Evolutionary conservation across 2,113 vertebrate species (phyloP), one percentile per base, ranked within the genome.

Genomic region (Poeciliopsis retropinna): DNA sequence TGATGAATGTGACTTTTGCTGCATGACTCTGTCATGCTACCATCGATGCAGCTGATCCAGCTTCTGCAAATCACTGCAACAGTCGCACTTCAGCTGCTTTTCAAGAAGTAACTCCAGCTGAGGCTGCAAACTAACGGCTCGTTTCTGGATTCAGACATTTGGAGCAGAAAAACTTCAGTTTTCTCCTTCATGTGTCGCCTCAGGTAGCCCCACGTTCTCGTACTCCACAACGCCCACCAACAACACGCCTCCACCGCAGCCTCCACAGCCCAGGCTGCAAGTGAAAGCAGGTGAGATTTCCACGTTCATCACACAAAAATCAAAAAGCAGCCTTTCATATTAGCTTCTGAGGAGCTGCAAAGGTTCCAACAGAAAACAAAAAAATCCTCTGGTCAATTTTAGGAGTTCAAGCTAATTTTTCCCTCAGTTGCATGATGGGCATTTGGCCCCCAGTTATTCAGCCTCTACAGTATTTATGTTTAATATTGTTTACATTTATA

Each of bases 141-240:
- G 19, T 47, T 17, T 47, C 44, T 47, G 65, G 12, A 63, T 63
- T 30, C 29, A 63, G 61, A 31, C 19, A 13, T 47, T 47, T 15
- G 44, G 11, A 11, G 25, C 1, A 65, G 22, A n/a, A 27, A 28
- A n/a, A 13, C 28, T 0, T 34, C 17, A 29, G 5, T 0, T 30
- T 66, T 5, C 3, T 47, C 8, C 54, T 1, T 13, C 15, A 25
- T 3, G 64, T 31, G 81, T 54, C 22, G 1, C 67, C 84, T 29
- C 81, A 96, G 95, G 94, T 86, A 95, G 95, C 72, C 95, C 95
- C 1, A 95, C 95, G 0, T 96, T 96, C 87, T 93, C 94, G 0
- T 96, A 96, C 76, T 76, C 95, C 3, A 82, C 93, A 47, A 87
- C 92, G 12, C 91, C 94, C 0, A 90, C 92, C 80, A 94, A 83